Evolutionary conservation across 64 coral and sea anemone species (phyloP), one percentile per base, ranked within the genome.

Genomic region (Porites lutea): DNA sequence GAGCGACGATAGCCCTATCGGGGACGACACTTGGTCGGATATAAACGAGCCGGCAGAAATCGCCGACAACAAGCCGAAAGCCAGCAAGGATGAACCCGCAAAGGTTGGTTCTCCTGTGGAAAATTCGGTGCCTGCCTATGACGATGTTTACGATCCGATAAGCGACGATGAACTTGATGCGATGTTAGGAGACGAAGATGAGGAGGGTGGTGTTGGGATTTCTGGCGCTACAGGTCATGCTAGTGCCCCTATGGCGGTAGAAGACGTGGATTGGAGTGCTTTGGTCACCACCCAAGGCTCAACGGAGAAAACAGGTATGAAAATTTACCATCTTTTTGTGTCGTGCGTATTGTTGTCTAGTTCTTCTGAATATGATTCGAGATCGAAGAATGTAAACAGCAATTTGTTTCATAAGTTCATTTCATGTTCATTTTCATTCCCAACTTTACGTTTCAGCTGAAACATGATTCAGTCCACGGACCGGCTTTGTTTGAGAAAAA

Each of bases 101-200:
- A 52, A 48, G 50, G 20, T 64, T 43, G 27, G 48, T 8, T 61
- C 78, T 43, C 20, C 82, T 20, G 78, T 85, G 1, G 82, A 22
- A 57, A 75, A 22, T 51, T 61, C 37, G 23, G 77, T 65, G 43
- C 75, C 82, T 20, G 47, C 95, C 20, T 97, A 94, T 64, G 97
- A 99, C 48, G 97, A 99, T 59, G 97, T 99, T 11, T 99, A 99
- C 76, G 97, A 99, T 68, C 97, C 97, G 13, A 99, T 99, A 52
- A 99, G 97, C 74, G 97, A 99, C 67, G 97, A 99, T 63, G 97
- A 99, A 53, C 90, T 99, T n/a, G 97, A 96, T 49, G 97, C 95
- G 10, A 91, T 99, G 82, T 90, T 92, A 69, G 90, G 92, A n/a
- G 94, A 96, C 6, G 93, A 95, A 2, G 91, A 93, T 14, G 89